Base-by-base conservation (phyloP, 2,113 vertebrate species). In the Vimba vimba region DNA sequence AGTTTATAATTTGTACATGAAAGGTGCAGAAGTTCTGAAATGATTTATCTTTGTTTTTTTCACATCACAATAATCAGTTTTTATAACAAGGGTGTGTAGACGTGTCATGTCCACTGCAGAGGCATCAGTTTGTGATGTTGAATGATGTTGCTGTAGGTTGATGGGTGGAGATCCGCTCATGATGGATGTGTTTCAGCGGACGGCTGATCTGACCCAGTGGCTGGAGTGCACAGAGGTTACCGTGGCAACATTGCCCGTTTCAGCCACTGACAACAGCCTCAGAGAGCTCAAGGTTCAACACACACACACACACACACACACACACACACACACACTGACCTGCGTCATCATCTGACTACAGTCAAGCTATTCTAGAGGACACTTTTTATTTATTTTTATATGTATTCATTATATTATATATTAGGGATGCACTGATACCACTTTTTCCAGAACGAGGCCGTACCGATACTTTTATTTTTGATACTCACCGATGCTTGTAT, bases 211-310 rank as follows among this genome's bases (percentile, higher is more conserved):
- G 55, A 86, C 90, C 75, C 89, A 91, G 68, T 99, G 97, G 98
- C 80, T 99, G 83, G 91, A 96, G 83, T 95, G 95, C 74, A 91
- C 92, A 0, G 96, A 97, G 91, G 93, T 89, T 4, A 90, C 94
- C 5, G 89, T 95, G 59, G 90, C 90, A 13, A 87, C 90, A n/a
- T 92, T 94, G 45, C 92, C 95, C 10, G 36, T 92, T 0, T 88
- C 94, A 0, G 91, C 94, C 77, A 92, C 89, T 5, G 96, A 96
- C 85, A 94, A 92, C 88, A 96, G 93, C 89, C 87, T 96, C 23
- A 92, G 86, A 88, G 96, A 97, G 86, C 92, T 98, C 73, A 96
- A 96, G 95, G 98, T 95, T 94, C 94, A 91, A 84, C 69, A 4
- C 55, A 19, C 27, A 78, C 76, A 45, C 79, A n/a, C 75, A 55